Evolutionary conservation across 2,113 vertebrate genomes (phyloP).

Genomic region (Colius striatus): DNA sequence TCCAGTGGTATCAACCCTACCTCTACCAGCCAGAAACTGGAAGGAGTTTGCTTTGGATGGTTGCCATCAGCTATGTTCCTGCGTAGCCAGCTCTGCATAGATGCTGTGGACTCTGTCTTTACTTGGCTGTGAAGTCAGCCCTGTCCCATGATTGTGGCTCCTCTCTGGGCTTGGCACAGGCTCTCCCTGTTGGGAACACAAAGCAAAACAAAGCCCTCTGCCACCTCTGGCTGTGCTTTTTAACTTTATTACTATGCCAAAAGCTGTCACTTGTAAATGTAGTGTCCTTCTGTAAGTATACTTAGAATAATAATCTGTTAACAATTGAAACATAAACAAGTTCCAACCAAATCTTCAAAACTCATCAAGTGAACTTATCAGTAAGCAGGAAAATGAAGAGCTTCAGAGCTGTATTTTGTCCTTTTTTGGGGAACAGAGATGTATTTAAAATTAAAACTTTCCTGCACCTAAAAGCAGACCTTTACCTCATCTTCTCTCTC

Average conservation of each 20-base stretch:
- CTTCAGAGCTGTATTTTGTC: neutral
- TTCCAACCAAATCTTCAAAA: neutral
- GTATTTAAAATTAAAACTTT: neutral
- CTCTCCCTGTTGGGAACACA: neutral
- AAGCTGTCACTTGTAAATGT: constrained; percentile 2
- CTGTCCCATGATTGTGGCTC: fast-evolving
- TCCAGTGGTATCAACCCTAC: neutral
- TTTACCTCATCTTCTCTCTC: neutral
- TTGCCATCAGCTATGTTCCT: neutral
- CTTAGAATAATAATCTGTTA: constrained; percentile 8
- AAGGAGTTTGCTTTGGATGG: neutral
- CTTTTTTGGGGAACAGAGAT: neutral
- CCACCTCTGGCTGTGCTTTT: neutral
- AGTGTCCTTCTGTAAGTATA: neutral
- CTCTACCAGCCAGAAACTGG: neutral
- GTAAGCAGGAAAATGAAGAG: neutral
- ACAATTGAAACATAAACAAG: neutral
- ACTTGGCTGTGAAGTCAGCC: neutral
- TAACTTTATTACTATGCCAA: neutral
- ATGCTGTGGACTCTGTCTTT: neutral
- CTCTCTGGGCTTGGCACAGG: neutral
- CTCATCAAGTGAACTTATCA: neutral
- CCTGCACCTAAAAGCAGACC: neutral
- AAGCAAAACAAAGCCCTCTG: neutral
- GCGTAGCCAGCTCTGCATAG: neutral